phyloP scores from a whole-genome alignment of 2,113 vertebrate species.

The Cavia porcellus region DNA sequence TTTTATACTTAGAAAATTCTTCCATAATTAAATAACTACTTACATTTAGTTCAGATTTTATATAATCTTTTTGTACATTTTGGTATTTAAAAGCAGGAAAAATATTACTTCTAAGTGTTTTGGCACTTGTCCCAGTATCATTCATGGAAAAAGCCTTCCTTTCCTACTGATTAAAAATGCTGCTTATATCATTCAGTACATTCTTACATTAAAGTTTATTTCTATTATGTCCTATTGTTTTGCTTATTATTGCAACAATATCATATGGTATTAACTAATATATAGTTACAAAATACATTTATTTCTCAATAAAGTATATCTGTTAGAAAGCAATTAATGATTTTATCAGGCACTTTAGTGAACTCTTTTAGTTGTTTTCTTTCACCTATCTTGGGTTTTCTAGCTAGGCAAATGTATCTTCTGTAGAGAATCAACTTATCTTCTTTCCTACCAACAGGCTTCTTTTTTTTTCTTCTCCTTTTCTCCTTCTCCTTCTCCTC shows the following conservation, averaged over 20 bases:
- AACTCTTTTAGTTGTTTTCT: constrained; percentile 38
- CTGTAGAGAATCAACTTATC: background rate
- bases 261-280: constrained; percentile 35
- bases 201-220: constrained; percentile 29
- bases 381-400: background rate
- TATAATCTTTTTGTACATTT: background rate
- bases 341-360: constrained; percentile 10
- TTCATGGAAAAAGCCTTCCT: constrained; percentile 48
- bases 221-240: constrained; percentile 39
- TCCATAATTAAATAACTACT: constrained; percentile 30
- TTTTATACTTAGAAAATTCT: constrained; percentile 59
- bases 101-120: constrained; percentile 22
- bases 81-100: constrained; percentile 32
- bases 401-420: constrained; percentile 46
- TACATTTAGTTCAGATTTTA: constrained; percentile 30
- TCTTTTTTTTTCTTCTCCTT: background rate
- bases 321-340: constrained; percentile 44
- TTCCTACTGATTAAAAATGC: constrained; percentile 12
- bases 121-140: constrained; percentile 11
- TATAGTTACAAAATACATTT: background rate
- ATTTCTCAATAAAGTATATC: background rate
- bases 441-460: constrained; percentile 3
- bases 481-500: no score
- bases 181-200: background rate
- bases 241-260: background rate